Conservation (phyloP, 2,888 invertebrate genomes). For the Hydroisotoma schaefferi region DNA sequence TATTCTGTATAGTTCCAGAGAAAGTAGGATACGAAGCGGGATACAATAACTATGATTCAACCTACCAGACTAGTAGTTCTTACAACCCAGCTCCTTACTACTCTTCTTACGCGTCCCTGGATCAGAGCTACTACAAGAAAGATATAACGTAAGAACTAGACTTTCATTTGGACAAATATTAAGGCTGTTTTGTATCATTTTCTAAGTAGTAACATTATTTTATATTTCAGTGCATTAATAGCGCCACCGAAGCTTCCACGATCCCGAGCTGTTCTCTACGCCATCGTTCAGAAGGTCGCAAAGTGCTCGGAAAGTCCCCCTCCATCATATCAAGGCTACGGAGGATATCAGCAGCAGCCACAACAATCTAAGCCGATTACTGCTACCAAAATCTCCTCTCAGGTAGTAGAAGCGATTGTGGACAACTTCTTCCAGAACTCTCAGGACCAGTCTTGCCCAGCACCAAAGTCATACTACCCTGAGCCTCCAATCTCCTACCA, state of each 20-base stretch:
- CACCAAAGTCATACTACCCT: slow-evolving; percentile 38
- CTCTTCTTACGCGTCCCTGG: slow-evolving; percentile 19
- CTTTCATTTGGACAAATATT: slow-evolving; percentile 4
- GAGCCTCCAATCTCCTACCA: slow-evolving; percentile 26
- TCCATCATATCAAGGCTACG: slow-evolving; percentile 20
- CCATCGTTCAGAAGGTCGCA: slow-evolving; percentile 37
- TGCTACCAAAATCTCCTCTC: slow-evolving; percentile 38
- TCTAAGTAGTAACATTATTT: slow-evolving; percentile 8
- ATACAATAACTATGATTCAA: slow-evolving; percentile 4
- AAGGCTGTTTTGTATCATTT: too few species aligned
- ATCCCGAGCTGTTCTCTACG: slow-evolving; percentile 41
- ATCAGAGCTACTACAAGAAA: slow-evolving; percentile 35
- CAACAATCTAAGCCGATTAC: slow-evolving; percentile 41
- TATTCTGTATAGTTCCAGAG: slow-evolving; percentile 44
- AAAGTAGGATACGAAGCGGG: slow-evolving; percentile 6
- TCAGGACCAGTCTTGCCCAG: slow-evolving; percentile 39
- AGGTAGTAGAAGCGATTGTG: slow-evolving; percentile 35
- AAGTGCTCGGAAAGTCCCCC: slow-evolving; percentile 29
- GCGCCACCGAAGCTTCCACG: slow-evolving; percentile 26
- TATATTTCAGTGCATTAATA: slow-evolving; percentile 25
- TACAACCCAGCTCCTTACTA: slow-evolving; percentile 26
- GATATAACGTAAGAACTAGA: slow-evolving; percentile 38
- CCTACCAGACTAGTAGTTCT: slow-evolving; percentile 2
- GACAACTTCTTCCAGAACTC: slow-evolving; percentile 40
- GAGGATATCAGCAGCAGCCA: slow-evolving; percentile 32